Evolutionary conservation across 2,888 invertebrate genomes (phyloP).

Genomic region (Spodoptera picta): DNA sequence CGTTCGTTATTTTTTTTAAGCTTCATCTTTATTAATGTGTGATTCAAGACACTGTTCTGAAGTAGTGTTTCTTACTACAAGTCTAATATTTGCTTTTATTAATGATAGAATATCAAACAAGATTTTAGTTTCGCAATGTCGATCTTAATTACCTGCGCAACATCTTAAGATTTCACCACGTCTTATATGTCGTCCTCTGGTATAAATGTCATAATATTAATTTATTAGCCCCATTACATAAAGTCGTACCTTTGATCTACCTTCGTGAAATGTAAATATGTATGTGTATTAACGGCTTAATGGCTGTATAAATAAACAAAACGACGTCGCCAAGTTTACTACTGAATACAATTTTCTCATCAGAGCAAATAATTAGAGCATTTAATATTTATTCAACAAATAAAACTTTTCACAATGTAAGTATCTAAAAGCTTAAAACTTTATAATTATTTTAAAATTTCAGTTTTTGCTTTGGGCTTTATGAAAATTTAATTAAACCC

Average conservation of each 20-base stretch:
- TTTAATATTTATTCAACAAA: constrained; percentile 41
- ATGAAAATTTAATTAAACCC: constrained; percentile 12
- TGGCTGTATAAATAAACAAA: constrained; percentile 10
- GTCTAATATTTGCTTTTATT: background rate
- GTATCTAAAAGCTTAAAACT: constrained; percentile 22
- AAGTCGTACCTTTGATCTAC: constrained; percentile 15
- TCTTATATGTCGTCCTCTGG: constrained; percentile 20
- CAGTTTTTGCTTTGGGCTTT: constrained; percentile 5
- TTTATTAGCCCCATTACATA: constrained; percentile 29
- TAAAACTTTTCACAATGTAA: constrained; percentile 29
- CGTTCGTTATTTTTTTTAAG: constrained; percentile 22
- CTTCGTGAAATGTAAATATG: constrained; percentile 13
- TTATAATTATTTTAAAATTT: constrained; percentile 29
- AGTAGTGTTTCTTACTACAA: background rate
- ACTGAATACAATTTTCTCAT: constrained; percentile 35
- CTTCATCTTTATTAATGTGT: constrained; percentile 20
- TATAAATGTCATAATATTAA: constrained; percentile 31
- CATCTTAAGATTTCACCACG: constrained; percentile 16
- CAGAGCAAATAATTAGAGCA: constrained; percentile 41
- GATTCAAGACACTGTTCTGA: constrained; percentile 7
- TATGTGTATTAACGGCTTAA: constrained; percentile 13
- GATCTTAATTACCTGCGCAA: constrained; percentile 25
- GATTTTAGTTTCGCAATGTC: constrained; percentile 16
- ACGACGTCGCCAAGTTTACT: constrained; percentile 16
- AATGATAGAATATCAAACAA: background rate